Conservation (phyloP, 2,797 vertebrate species). For the Pteropus rufus region DNA sequence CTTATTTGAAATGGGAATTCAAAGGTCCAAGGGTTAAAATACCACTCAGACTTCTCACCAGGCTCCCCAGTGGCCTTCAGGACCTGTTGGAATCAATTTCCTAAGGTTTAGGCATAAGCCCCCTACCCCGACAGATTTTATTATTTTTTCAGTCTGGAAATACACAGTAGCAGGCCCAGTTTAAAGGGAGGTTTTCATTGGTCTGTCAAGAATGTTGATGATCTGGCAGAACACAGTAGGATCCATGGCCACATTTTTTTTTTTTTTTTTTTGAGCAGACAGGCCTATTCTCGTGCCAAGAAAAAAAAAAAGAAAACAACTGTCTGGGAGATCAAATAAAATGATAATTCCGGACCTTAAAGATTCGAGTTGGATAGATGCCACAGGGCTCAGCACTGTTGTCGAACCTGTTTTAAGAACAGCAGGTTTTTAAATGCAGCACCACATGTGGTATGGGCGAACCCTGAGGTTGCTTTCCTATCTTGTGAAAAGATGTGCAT, state of each 20-base stretch:
- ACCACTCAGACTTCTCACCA: not conserved
- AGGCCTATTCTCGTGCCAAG: conserved; percentile 7
- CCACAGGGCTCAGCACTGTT: not conserved
- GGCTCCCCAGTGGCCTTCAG: not conserved
- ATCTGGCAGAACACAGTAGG: not conserved
- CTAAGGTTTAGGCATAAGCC: not conserved
- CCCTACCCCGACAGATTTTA: not conserved
- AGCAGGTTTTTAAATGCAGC: not conserved
- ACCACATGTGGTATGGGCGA: not conserved
- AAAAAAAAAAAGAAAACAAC: conserved; percentile 13
- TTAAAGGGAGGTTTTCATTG: not conserved
- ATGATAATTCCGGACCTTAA: not conserved
- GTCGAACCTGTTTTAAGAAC: not conserved
- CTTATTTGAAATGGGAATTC: not conserved
- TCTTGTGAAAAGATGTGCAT: not conserved
- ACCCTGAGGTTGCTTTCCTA: too few species aligned
- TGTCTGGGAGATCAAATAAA: not conserved
- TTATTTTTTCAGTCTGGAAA: conserved; percentile 19
- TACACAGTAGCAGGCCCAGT: not conserved
- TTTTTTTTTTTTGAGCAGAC: conserved; percentile 18
- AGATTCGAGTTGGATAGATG: not conserved
- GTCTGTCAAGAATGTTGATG: not conserved
- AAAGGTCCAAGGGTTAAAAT: not conserved
- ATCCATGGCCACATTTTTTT: not conserved
- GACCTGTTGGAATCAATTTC: not conserved